Evolutionary conservation across 2,888 invertebrate species (phyloP).

Genomic region (Brenthis daphne): DNA sequence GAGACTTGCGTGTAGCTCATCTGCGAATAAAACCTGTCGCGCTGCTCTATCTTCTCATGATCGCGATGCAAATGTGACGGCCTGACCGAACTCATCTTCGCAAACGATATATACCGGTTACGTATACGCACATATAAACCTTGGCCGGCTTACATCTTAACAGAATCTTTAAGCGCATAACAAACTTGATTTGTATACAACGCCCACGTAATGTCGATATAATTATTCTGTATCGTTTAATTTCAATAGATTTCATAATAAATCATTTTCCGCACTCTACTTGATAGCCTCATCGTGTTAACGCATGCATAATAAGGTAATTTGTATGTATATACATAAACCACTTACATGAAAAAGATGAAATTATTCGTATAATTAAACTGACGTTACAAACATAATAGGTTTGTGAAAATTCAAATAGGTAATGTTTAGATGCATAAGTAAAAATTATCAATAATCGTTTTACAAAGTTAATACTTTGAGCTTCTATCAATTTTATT

Average conservation of each 20-base stretch:
- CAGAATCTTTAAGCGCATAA: slow-evolving; percentile 26
- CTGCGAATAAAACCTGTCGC: slow-evolving; percentile 37
- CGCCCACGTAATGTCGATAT: slow-evolving; percentile 23
- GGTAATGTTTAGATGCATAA: too few species aligned
- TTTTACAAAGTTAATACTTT: too few species aligned
- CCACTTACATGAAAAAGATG: slow-evolving; percentile 3
- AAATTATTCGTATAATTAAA: too few species aligned
- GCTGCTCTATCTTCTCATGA: slow-evolving; percentile 34
- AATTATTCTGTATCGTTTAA: slow-evolving; percentile 26
- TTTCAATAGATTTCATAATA: slow-evolving; percentile 20
- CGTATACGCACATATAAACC: slow-evolving; percentile 44
- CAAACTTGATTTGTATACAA: slow-evolving; percentile 25
- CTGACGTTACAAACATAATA: too few species aligned
- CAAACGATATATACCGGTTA: slow-evolving; percentile 35
- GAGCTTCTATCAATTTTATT: too few species aligned
- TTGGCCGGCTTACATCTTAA: slow-evolving; percentile 51
- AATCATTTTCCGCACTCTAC: slow-evolving; percentile 19
- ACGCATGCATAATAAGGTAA: background rate
- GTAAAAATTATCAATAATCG: too few species aligned
- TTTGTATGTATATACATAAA: slow-evolving; percentile 14
- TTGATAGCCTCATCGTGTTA: slow-evolving; percentile 18
- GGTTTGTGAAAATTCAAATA: too few species aligned
- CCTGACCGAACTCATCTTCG: slow-evolving; percentile 35
- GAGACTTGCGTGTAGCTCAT: slow-evolving; percentile 29
- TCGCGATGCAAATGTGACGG: slow-evolving; percentile 39